Evolutionary conservation across 1,140 invertebrate species (phyloP), one percentile per base, ranked within the genome.

Genomic region (Papilio xuthus): DNA sequence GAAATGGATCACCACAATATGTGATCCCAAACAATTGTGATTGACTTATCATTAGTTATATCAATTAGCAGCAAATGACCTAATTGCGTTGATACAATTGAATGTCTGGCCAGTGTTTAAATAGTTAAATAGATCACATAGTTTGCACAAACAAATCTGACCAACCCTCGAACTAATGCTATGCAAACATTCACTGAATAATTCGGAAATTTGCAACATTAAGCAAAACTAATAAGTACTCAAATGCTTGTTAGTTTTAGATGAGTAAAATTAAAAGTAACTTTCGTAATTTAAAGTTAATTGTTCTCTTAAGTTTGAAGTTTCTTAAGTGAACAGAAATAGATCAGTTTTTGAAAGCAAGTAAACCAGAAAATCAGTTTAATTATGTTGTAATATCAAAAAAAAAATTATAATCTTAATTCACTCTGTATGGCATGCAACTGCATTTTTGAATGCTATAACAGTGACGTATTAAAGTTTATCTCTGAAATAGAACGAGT

Each of bases 31-130:
- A 15, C 26, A 63, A 28, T 3, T 63, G 60, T 63, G 13, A 63
- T 63, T 63, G 60, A 63, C 18, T 67, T 42, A 56, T 32, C 13
- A 12, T 67, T 67, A 79, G 20, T 79, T 79, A 81, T 81, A n/a
- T 71, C 78, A 13, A 72, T 69, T 78, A 79, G 75, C 78, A 78
- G 76, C 32, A 44, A 20, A 32, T 69, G 78, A 79, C 78, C 75
- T 78, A 79, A 63, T 75, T 80, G 26, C n/a, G 44, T 15, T 12
- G 23, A 67, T 28, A 79, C 72, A 79, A 79, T 74, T 53, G 63
- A 79, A 79, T 79, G 32, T 73, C 23, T 67, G 26, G 60, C 28
- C 60, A 26, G 60, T 26, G 15, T 67, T 67, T 67, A 67, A 67
- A 67, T 26, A 7, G 26, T 67, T 67, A 67, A 60, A 26, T 32